Evolutionary conservation across 1,140 invertebrate genomes (phyloP), one percentile per base, ranked within the genome.

Genomic region (Apis florea): DNA sequence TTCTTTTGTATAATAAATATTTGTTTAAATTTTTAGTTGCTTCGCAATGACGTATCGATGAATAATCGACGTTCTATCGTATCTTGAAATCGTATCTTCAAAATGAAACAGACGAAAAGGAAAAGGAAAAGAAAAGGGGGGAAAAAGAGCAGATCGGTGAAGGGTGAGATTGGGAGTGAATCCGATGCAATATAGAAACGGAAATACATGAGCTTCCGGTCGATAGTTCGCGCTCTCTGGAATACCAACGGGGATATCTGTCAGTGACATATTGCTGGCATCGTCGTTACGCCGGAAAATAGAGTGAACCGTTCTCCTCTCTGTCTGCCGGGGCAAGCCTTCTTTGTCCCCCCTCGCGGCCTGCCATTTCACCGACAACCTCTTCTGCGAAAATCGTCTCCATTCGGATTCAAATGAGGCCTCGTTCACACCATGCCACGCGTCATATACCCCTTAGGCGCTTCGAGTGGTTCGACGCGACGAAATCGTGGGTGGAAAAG

Each of bases 341-440:
- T 51, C 77, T n/a, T 58, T 61, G 12, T 67, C n/a, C 49, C 49
- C 75, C 19, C 70, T 78, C 71, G 79, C 49, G 78, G 87, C 78
- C 84, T 78, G 86, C 89, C 86, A 86, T 87, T 89, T 88, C 84
- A 86, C 88, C 87, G 86, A 87, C 90, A 79, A 77, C 83, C 88
- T 89, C 87, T 87, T 90, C 89, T 81, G 90, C 87, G 90, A 91
- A 90, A 90, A 92, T 91, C 90, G 90, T 90, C 90, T 90, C 91
- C 90, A 93, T 93, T 93, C 91, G 92, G 89, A 93, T 92, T 93
- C 92, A 93, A 93, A 93, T 93, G 90, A 93, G 91, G 78, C 88
- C 89, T 92, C 91, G 90, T 91, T 91, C 88, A 88, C 91, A 88
- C 89, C 87, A 87, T 87, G 89, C 90, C 90, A 92, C 89, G 91